Evolutionary conservation across 2,888 invertebrate species (phyloP), one percentile per base, ranked within the genome.

Genomic region (Lymantria dispar): DNA sequence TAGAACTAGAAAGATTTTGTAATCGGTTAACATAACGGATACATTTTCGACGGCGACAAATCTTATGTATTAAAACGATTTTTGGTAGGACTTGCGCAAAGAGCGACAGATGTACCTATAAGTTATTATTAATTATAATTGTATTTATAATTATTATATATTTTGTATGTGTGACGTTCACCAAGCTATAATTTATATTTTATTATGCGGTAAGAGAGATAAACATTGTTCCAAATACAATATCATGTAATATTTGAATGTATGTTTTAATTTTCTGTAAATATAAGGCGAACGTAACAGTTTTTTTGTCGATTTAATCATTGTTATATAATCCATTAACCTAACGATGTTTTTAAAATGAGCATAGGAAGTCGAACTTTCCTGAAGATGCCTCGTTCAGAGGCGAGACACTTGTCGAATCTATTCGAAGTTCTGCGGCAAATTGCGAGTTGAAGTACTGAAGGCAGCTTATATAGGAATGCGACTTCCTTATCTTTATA

Each of bases 151-250:
- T 80, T 76, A 65, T 59, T 60, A 80, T 85, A 87, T 87, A 87
- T 87, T 87, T 86, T 88, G 85, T 88, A 89, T 81, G 77, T 78
- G 83, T 85, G 80, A 83, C 75, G 73, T 81, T 84, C 83, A 80
- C 74, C 80, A 74, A 77, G 80, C 83, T 85, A 74, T 76, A 83
- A 85, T 83, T 87, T 87, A 85, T 85, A 83, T 79, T 22, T 22
- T 81, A 59, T 78, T 80, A 79, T 67, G 80, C 78, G 75, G 73
- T 83, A 85, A 84, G 81, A 80, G 70, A 80, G 76, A 79, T 72
- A 22, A 22, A 71, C 64, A 80, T 81, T 80, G 83, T 86, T 88
- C 78, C 78, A 85, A 88, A 88, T 88, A 87, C 83, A 88, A 80
- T 82, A 83, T 84, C 83, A 81, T 85, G 83, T 85, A 86, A 80